Base-by-base conservation (phyloP, 2,797 vertebrate species). In the Lacerta agilis region DNA sequence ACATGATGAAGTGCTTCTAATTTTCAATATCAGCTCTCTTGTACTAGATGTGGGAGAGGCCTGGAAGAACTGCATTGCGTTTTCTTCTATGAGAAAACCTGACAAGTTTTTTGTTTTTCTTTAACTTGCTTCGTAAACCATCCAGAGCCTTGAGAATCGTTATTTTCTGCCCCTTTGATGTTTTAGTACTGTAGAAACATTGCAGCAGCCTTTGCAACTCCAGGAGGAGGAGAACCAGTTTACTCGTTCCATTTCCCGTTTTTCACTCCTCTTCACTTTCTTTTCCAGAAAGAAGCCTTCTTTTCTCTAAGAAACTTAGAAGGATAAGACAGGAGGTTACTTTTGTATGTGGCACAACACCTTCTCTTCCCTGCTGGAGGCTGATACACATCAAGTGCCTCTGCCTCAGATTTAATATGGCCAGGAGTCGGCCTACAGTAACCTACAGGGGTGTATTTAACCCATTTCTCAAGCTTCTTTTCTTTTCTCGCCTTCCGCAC, bases 351-450 rank as follows among this genome's bases (percentile, higher is more conserved):
- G 3, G 6, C 66, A 83, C 1, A 33, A 88, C 87, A 87, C 90
- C 85, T 61, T 87, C 78, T 6, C 61, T 93, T 91, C 79, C 13
- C 25, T 1, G 1, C 36, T 79, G 72, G 43, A 27, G 5, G 5
- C 13, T 15, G 61, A 36, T 55, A 1, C 90, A 81, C 49, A 88
- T 89, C 69, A 94, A 88, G 85, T 5, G 67, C 25, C 25, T 91
- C 80, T 89, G 36, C 69, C 91, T 93, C 89, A 86, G 76, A 33
- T 66, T 88, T 85, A 69, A 18, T 81, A 13, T 33, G 88, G 4
- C 88, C 43, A 88, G 86, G 82, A 87, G 90, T 86, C 88, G 80
- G 85, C 64, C 81, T 90, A 72, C 49, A 0, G 0, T 86, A 81
- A 73, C 83, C 83, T 93, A 83, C 36, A 0, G 23, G 36, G 75